A percentile compares a stretch with the other conserved stretches of the same genome.
Evolutionary conservation across 1,140 invertebrate genomes (phyloP).

Genomic region (Plectrocnemia conspersa): DNA sequence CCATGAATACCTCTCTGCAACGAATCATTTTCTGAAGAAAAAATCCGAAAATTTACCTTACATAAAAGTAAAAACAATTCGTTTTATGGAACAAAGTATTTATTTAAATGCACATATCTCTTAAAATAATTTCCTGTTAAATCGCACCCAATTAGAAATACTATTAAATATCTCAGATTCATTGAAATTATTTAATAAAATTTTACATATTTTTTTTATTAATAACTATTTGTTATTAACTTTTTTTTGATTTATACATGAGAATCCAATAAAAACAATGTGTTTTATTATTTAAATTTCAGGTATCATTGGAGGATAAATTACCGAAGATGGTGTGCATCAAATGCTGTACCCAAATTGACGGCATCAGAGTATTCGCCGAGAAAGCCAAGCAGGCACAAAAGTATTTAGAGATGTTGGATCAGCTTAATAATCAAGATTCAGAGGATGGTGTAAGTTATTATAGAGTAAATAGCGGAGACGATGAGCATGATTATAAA

Average conservation of each 20-base stretch:
- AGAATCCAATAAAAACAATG: not conserved
- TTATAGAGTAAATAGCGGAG: not conserved
- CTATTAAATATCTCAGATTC: too few species aligned
- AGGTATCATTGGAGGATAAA: conserved; percentile 47
- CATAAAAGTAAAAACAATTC: too few species aligned
- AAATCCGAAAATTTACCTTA: too few species aligned
- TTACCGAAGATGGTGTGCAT: conserved; percentile 51
- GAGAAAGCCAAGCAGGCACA: conserved; percentile 45
- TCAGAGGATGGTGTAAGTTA: not conserved
- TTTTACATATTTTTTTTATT: too few species aligned
- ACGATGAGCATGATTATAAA: not conserved
- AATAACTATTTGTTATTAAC: too few species aligned
- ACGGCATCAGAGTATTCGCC: conserved; percentile 48
- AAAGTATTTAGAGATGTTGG: conserved; percentile 26
- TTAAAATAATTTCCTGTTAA: too few species aligned
- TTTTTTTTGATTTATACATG: not conserved
- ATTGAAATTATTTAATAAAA: too few species aligned
- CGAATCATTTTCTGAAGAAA: too few species aligned
- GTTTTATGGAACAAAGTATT: too few species aligned
- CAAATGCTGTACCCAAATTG: conserved; percentile 46
- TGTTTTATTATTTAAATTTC: conserved; percentile 32
- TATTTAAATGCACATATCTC: too few species aligned
- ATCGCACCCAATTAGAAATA: too few species aligned
- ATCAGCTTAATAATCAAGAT: conserved; percentile 7
- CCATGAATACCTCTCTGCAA: too few species aligned